Conservation (phyloP, 1,140 invertebrate species). For the Saccostrea echinata region DNA sequence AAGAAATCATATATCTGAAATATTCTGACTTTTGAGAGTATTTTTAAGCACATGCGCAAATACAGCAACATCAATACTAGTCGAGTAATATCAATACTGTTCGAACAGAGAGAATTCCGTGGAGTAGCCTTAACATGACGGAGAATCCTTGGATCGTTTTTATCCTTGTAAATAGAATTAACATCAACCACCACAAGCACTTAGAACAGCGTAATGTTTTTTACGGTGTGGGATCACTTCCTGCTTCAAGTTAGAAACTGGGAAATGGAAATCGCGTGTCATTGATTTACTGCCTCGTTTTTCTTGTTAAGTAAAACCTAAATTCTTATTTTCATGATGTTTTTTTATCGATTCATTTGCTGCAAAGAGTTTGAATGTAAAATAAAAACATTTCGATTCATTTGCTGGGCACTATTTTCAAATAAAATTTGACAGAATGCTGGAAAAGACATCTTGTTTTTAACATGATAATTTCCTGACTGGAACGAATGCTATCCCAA, state of each 20-base stretch:
- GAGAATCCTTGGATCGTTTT: not conserved
- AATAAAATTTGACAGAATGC: not conserved
- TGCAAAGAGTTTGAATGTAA: not conserved
- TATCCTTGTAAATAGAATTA: not conserved
- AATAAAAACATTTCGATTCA: slow-evolving; percentile 3
- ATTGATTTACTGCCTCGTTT: not conserved
- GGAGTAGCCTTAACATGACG: not conserved
- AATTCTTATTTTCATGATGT: not conserved
- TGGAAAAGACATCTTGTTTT: not conserved
- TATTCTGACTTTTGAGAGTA: too few relatives aligned
- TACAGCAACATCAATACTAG: too few relatives aligned
- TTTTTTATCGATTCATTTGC: not conserved
- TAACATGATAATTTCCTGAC: not conserved
- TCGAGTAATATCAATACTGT: too few relatives aligned
- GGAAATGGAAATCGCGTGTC: slow-evolving; percentile 11
- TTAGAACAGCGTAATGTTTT: slow-evolving; percentile 6
- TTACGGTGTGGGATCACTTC: not conserved
- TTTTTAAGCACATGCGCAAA: too few relatives aligned
- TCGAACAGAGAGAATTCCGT: not conserved
- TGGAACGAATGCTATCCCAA: not conserved
- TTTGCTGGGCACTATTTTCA: not conserved
- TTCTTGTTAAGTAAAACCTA: not conserved
- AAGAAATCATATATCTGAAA: too few relatives aligned
- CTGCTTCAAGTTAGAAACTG: not conserved
- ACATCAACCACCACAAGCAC: not conserved